Base-by-base conservation (phyloP, 2,797 vertebrate genomes). In the Mallotus villosus region DNA sequence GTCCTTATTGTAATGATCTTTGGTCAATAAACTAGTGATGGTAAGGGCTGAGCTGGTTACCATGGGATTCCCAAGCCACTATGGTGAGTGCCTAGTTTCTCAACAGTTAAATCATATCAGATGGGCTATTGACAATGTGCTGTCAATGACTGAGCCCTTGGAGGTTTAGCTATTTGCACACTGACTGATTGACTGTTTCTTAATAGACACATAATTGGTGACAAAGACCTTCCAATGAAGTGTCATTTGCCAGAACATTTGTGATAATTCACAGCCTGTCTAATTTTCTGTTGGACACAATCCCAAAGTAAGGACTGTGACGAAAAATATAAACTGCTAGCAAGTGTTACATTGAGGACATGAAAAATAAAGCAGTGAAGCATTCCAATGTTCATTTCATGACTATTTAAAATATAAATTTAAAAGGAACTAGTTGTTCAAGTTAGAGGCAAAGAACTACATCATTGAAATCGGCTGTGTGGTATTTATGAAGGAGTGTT, bases 181-280 rank as follows among this genome's bases (percentile, higher is more conserved):
- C 90, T 91, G 93, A 92, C 94, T 95, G 95, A 97, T 96, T 97
- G 96, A 98, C 96, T 96, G 92, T 92, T 95, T 93, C 94, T 98
- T 98, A 98, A 99, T 97, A 96, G 95, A 98, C 96, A 97, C 90
- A 93, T 98, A 98, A 98, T 98, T 98, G 96, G 96, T 96, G 95
- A 97, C 95, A 97, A 96, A 96, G 96, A 95, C 93, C 94, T 96
- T 96, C 92, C 94, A 93, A 95, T 95, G 89, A 95, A 95, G 93
- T 94, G 94, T 94, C 94, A 94, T 92, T 93, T 92, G 92, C 90
- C 91, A 87, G 90, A 91, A 90, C 90, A 86, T 92, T 93, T 92
- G 93, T 90, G 90, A 93, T 94, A 93, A 93, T 91, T 93, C 91
- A 93, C 92, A 91, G 92, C 86, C 91, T 90, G 91, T 91, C 90